phyloP scores from a whole-genome alignment of 2,797 vertebrate species.

The Pogoniulus pusillus region DNA sequence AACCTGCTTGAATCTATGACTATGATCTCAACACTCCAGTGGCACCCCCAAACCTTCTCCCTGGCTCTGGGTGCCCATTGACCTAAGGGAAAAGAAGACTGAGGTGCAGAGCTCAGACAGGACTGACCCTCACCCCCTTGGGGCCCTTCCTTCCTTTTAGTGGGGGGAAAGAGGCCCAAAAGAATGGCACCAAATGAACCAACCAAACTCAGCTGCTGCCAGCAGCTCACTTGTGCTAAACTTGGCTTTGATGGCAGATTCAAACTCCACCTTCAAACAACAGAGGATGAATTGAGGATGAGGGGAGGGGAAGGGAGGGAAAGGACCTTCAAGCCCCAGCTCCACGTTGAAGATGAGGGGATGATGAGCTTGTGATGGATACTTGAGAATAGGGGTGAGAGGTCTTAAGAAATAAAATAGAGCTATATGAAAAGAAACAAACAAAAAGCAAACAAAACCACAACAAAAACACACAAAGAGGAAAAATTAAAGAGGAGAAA shows the following conservation, averaged over 20 bases:
- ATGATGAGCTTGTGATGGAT: constrained; percentile 42
- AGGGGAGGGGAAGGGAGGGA: not conserved
- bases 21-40: accelerated
- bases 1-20: no score
- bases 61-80: not conserved
- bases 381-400: not conserved
- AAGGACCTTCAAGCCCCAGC: constrained; percentile 8
- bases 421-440: no score
- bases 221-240: not conserved
- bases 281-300: not conserved
- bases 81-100: not conserved
- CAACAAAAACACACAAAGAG: no score
- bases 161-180: no score
- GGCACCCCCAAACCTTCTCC: accelerated
- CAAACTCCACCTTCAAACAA: not conserved
- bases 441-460: no score
- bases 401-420: no score
- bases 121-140: not conserved
- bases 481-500: no score
- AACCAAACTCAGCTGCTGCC: not conserved
- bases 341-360: constrained; percentile 41
- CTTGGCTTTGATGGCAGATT: constrained; percentile 48
- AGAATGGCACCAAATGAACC: no score
- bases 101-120: not conserved
- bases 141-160: not conserved